phyloP scores from a whole-genome alignment of 2,113 vertebrate genomes.

The Pseudorectes ferrugineus region DNA sequence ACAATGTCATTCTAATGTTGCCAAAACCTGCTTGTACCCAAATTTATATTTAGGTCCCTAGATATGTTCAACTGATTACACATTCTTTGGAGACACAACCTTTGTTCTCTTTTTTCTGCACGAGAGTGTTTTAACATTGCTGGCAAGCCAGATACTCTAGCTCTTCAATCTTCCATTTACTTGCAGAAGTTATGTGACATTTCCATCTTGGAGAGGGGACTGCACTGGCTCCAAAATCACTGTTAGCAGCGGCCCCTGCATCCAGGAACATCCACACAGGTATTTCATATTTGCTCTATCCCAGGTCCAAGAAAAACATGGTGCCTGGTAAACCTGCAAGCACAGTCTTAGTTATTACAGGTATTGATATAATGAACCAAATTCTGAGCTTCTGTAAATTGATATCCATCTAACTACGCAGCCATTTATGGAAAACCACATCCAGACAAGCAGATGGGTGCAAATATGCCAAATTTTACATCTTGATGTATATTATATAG shows the following conservation, averaged over 20 bases:
- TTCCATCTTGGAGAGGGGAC: neutral
- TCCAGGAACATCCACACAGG: rapidly evolving
- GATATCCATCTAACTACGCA: neutral
- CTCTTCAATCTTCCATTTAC: neutral
- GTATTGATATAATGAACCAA: neutral
- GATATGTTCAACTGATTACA: neutral
- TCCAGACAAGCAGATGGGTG: neutral
- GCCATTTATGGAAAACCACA: neutral
- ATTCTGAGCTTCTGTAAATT: neutral
- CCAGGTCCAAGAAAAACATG: rapidly evolving
- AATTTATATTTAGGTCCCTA: neutral
- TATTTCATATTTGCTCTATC: rapidly evolving
- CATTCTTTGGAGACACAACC: neutral
- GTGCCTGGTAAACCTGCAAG: neutral
- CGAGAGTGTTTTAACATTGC: neutral
- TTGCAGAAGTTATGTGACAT: neutral
- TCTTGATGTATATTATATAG: neutral
- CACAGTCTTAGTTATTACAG: neutral
- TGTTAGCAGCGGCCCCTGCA: rapidly evolving
- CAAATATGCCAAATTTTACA: neutral
- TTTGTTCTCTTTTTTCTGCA: neutral
- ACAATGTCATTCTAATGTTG: neutral
- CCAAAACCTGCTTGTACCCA: neutral
- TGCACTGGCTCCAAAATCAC: neutral
- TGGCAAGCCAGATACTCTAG: neutral